Percentiles rank a stretch among this genome's conserved stretches.
phyloP scores from a whole-genome alignment of 1,140 invertebrate genomes.

The Cherax destructor region DNA sequence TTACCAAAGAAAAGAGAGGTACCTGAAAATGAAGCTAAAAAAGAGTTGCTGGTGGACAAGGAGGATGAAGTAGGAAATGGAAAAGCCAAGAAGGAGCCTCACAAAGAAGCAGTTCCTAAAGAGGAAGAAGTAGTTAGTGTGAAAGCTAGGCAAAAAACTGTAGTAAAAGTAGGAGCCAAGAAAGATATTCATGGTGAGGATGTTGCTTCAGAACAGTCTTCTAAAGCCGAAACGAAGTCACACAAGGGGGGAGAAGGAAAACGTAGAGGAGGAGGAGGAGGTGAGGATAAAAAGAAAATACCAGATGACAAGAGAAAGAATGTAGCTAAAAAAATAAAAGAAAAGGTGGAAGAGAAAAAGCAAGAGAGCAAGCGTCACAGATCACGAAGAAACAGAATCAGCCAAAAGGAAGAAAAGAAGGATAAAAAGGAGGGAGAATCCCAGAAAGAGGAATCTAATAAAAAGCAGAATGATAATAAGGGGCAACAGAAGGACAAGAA shows the following conservation, averaged over 20 bases:
- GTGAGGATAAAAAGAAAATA: conserved; percentile 23
- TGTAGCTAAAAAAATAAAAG: not conserved
- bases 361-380: not conserved
- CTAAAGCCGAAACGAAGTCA: conserved; percentile 10
- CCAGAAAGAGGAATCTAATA: conserved; percentile 29
- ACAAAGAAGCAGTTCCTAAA: not conserved
- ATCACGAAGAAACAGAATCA: conserved; percentile 5
- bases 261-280: conserved; percentile 22
- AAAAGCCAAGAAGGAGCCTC: not conserved
- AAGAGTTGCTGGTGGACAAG: not conserved
- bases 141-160: not conserved
- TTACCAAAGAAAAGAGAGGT: not conserved
- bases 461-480: conserved; percentile 18
- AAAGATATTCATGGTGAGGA: not conserved
- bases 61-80: conserved; percentile 21
- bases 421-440: conserved; percentile 28
- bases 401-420: conserved; percentile 24
- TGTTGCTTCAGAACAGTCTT: not conserved
- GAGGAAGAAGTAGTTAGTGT: conserved; percentile 8
- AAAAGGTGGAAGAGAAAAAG: conserved; percentile 22
- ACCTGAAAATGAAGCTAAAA: not conserved
- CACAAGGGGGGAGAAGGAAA: conserved; percentile 12
- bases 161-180: not conserved
- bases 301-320: conserved; percentile 39
- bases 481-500: conserved; percentile 1